Conservation (phyloP, 2,797 vertebrate genomes). For the Furcifer pardalis region DNA sequence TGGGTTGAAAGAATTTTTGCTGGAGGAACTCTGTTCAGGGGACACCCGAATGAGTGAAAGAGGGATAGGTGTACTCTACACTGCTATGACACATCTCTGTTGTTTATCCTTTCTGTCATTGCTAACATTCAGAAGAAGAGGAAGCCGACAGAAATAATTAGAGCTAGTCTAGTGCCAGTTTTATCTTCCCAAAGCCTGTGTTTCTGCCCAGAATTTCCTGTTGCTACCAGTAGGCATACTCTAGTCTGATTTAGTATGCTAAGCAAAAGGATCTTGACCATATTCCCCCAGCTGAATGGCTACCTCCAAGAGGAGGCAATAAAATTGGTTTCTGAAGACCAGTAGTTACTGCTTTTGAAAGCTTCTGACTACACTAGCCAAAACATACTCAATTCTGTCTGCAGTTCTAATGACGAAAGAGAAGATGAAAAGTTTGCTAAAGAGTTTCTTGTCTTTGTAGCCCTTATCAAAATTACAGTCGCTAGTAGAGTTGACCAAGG, state of each 20-base stretch:
- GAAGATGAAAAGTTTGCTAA: background rate
- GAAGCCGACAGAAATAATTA: background rate
- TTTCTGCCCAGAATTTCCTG: background rate
- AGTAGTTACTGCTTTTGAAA: background rate
- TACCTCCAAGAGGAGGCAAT: background rate
- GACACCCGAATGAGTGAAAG: background rate
- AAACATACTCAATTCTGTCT: background rate
- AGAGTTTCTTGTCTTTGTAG: background rate
- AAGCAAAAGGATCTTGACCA: too few relatives aligned
- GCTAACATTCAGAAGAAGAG: background rate
- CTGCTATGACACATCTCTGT: background rate
- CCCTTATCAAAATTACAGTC: background rate
- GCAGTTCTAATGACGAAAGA: background rate
- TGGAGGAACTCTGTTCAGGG: too few relatives aligned
- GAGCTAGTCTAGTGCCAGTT: background rate
- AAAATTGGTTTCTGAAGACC: background rate
- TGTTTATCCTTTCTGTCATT: background rate
- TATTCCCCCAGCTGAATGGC: background rate
- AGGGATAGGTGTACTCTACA: background rate
- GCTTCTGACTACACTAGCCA: background rate
- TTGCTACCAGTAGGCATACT: background rate
- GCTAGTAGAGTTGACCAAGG: background rate
- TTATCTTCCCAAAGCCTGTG: background rate
- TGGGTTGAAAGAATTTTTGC: too few relatives aligned
- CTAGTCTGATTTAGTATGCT: too few relatives aligned